Evolutionary conservation across 2,797 vertebrate species (phyloP), one percentile per base, ranked within the genome.

Genomic region (Danionella dracula): DNA sequence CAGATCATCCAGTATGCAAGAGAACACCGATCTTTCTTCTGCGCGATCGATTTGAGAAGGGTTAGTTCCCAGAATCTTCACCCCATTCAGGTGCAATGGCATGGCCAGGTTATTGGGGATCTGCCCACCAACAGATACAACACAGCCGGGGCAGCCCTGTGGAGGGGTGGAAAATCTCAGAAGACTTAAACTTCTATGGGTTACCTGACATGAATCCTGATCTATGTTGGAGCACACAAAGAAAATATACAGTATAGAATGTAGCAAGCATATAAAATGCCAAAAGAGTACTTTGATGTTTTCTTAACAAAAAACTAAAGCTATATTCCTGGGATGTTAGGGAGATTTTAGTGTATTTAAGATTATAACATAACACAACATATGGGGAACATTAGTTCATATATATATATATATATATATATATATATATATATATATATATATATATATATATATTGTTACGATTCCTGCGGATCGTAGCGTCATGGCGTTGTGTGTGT

Each of bases 51-150:
- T 92, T 84, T 96, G 94, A 75, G 90, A 50, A 0, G 95, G 94
- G 62, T 79, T 90, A 0, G 95, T 99, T 49, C 96, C 95, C 77
- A 97, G 90, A 79, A 97, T 90, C 71, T 89, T 93, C 69, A 97
- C 91, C 4, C 92, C 92, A 1, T 80, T 94, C 76, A 79, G 87
- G 77, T 93, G 87, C 16, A 98, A 73, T 0, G 94, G 95, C n/a
- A 92, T 78, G 0, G 95, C 94, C 81, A 97, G 73, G 79, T 96
- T 99, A 81, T 97, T 98, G 51, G 94, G 94, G 76, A 97, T 96
- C 85, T 97, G 95, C 8, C 95, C 95, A 0, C 95, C 95, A 0
- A 97, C 96, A 7, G 96, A 99, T 71, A 99, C 91, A 41, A 99
- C 95, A 83, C 90, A 93, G 45, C 95, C 94, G 16, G 80, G 85